Evolutionary conservation across 2,888 invertebrate species (phyloP).

Genomic region (Xylota sylvarum): DNA sequence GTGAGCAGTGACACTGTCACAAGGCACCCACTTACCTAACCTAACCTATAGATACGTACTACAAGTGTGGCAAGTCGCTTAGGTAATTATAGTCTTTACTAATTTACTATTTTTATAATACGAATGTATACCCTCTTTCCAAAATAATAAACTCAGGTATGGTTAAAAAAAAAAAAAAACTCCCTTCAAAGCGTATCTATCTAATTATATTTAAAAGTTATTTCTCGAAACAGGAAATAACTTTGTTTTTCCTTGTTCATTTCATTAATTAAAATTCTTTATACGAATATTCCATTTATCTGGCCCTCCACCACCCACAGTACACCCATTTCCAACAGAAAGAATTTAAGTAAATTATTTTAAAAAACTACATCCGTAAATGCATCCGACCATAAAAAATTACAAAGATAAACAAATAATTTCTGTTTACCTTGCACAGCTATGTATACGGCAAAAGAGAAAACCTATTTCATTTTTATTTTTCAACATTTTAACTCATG

Average conservation of each 20-base stretch:
- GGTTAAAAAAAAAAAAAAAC: too few relatives aligned
- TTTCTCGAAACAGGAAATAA: neutral
- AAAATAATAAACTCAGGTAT: too few relatives aligned
- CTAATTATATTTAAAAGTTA: constrained; percentile 2
- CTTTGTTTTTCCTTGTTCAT: neutral
- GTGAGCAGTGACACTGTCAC: too few relatives aligned
- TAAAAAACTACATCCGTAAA: constrained; percentile 2
- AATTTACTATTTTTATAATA: too few relatives aligned
- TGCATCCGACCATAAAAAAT: constrained; percentile 51
- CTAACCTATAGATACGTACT: too few relatives aligned
- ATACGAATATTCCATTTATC: constrained; percentile 25
- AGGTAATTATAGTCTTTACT: too few relatives aligned
- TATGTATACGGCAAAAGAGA: constrained; percentile 2
- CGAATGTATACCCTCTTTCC: too few relatives aligned
- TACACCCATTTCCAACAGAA: neutral
- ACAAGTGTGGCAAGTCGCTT: too few relatives aligned
- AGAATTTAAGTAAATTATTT: constrained; percentile 37
- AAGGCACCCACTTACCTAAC: too few relatives aligned
- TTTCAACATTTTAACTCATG: constrained; percentile 42
- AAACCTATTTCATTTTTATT: constrained; percentile 27
- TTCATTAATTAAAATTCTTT: constrained; percentile 35
- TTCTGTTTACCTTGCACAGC: constrained; percentile 18
- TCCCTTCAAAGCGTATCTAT: neutral
- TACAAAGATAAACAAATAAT: constrained; percentile 38
- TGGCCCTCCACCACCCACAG: neutral